phyloP scores from a whole-genome alignment of 2,797 vertebrate genomes.

The Enoplosus armatus region DNA sequence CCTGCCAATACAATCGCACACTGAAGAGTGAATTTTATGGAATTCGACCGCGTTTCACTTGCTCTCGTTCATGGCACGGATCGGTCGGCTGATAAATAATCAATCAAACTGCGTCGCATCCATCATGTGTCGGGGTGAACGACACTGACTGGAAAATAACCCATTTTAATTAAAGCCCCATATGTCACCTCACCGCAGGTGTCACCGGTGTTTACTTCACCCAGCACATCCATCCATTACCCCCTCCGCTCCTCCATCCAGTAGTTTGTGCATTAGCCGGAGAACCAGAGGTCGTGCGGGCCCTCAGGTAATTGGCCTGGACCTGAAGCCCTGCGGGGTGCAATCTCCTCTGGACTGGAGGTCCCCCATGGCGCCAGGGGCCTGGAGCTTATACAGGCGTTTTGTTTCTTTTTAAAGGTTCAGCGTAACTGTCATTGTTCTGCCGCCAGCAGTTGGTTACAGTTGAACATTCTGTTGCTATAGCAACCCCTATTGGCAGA shows the following conservation, averaged over 20 bases:
- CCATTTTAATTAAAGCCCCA: not conserved
- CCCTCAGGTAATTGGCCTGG: not conserved
- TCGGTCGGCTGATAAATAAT: too few species aligned
- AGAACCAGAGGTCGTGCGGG: slow-evolving; percentile 12
- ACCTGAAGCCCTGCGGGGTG: slow-evolving; percentile 2
- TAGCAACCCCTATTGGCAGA: too few species aligned
- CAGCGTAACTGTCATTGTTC: too few species aligned
- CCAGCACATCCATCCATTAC: not conserved
- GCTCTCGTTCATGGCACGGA: too few species aligned
- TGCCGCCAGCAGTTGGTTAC: too few species aligned
- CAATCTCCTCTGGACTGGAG: not conserved
- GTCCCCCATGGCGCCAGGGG: not conserved
- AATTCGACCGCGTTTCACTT: too few species aligned
- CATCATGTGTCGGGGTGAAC: not conserved
- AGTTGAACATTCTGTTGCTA: too few species aligned
- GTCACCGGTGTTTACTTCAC: not conserved
- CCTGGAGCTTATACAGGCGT: not conserved
- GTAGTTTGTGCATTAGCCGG: slow-evolving; percentile 4
- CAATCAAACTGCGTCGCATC: not conserved
- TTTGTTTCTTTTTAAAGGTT: too few species aligned
- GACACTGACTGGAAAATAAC: not conserved
- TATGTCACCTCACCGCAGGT: not conserved
- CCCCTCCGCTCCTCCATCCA: not conserved
- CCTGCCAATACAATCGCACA: too few species aligned
- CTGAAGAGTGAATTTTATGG: too few species aligned